phyloP scores from a whole-genome alignment of 2,113 vertebrate genomes.

The Brevimyrus niger region DNA sequence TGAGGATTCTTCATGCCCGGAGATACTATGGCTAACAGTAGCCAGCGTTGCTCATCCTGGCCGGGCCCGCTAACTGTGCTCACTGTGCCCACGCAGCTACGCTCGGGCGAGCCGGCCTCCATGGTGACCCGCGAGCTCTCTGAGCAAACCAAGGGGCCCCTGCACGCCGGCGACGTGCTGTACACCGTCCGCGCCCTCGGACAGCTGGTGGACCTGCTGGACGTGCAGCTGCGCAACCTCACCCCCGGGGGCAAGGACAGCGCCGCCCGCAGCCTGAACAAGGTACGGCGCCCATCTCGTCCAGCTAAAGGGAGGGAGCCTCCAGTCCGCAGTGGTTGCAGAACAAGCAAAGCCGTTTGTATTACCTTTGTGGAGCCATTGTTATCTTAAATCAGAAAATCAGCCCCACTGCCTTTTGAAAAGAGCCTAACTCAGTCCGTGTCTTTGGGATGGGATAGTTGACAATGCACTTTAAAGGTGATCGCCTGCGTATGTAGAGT shows the following conservation, averaged over 20 bases:
- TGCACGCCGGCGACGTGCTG: constrained; percentile 85
- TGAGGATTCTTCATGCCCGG: neutral
- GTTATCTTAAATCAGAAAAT: neutral
- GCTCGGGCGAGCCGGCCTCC: constrained; percentile 84
- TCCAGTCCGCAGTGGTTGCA: neutral
- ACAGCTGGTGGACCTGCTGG: constrained; percentile 87
- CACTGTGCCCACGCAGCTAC: constrained; percentile 58
- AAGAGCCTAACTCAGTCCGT: neutral
- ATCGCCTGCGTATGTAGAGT: neutral
- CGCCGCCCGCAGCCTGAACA: constrained; percentile 91
- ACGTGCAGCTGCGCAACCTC: constrained; percentile 87
- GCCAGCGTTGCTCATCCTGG: neutral
- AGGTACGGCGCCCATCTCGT: constrained; percentile 59
- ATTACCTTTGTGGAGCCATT: neutral
- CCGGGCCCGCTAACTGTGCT: neutral
- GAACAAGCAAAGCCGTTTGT: neutral
- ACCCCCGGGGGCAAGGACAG: constrained; percentile 95
- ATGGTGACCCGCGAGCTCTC: constrained; percentile 90
- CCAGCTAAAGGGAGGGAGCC: neutral
- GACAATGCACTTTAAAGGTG: neutral
- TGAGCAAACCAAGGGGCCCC: constrained; percentile 79
- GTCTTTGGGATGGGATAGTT: neutral
- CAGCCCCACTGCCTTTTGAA: neutral
- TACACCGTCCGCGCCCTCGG: constrained; percentile 89
- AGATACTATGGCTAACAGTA: neutral